Evolutionary conservation across 2,888 invertebrate species (phyloP), one percentile per base, ranked within the genome.

Genomic region (Druceiella hillmani): DNA sequence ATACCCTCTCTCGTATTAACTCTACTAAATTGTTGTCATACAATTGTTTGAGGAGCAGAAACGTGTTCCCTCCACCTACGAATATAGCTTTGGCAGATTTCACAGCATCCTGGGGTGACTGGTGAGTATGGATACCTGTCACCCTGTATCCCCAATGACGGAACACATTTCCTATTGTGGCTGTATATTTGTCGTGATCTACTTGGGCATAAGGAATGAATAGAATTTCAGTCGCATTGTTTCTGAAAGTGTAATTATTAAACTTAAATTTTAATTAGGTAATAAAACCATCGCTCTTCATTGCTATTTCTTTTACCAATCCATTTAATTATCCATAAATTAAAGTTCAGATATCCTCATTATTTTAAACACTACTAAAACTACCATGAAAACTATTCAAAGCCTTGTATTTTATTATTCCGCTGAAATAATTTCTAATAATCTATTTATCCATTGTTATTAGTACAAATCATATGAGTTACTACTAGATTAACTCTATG

Each of bases 61-160:
- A 89, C 13, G 87, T 87, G 55, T 89, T 89, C 28, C 88, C 88
- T 31, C 88, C 88, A 5, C 87, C 88, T 20, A 88, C 62, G 59
- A 83, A 87, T 48, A 88, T 76, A 16, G 83, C 82, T 61, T 84
- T 69, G 0, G 84, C 79, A 13, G 64, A 57, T 33, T 66, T 59
- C 1, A 86, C 62, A 12, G 81, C 80, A 36, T 65, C 57, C 3
- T 62, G 53, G 10, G 79, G 76, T 57, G 81, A 67, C 5, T 65
- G 41, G 41, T 63, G 64, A 14, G 71, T 69, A 55, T 88, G 87
- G 28, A 87, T 66, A 6, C 87, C 79, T 41, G 73, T 73, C 2
- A 86, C 74, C 38, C 69, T 56, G 52, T 76, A 78, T 14, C 82
- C 86, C 79, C 82, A 82, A 32, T 76, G 70, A 16, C 62, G 57